A percentile compares a stretch with the other conserved stretches of the same genome.
These are phyloP conservation scores for Callyntrura guangdongensis DNA, from an alignment of 2,888 invertebrate species.

Conservation along the genomic window DNA sequence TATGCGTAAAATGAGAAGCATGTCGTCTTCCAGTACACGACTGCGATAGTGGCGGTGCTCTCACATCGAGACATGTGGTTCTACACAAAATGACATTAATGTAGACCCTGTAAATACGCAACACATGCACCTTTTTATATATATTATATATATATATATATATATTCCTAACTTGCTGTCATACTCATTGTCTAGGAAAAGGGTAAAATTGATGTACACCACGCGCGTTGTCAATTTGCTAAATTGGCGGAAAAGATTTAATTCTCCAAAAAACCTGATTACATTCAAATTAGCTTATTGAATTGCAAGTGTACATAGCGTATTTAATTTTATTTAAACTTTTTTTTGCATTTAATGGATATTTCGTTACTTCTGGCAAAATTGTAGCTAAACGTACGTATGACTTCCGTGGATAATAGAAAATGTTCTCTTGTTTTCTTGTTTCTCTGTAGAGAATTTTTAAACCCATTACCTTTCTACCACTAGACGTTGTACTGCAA, in stretches of 20 bases:
- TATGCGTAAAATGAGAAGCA: background rate
- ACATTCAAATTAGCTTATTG: too few relatives aligned
- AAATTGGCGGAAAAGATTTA: too few relatives aligned
- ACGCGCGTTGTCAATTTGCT: too few relatives aligned
- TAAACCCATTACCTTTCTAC: background rate
- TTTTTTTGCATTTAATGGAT: too few relatives aligned
- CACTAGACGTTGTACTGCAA: conserved; percentile 50
- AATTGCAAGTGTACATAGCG: too few relatives aligned
- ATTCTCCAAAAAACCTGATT: too few relatives aligned
- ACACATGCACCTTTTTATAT: background rate
- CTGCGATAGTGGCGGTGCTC: background rate
- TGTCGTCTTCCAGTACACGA: conserved; percentile 3
- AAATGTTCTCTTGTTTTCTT: background rate
- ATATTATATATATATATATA: too few relatives aligned
- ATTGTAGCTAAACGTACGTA: background rate
- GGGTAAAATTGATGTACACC: background rate
- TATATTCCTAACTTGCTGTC: background rate
- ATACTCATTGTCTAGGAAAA: background rate
- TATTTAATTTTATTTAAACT: too few relatives aligned
- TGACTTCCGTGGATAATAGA: background rate
- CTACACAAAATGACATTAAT: conserved; percentile 9
- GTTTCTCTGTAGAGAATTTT: conserved; percentile 19
- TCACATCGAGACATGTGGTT: conserved; percentile 36
- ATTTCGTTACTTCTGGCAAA: too few relatives aligned
- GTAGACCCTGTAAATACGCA: background rate